Conservation (phyloP, 2,888 invertebrate genomes). For the Anthrax anthrax region DNA sequence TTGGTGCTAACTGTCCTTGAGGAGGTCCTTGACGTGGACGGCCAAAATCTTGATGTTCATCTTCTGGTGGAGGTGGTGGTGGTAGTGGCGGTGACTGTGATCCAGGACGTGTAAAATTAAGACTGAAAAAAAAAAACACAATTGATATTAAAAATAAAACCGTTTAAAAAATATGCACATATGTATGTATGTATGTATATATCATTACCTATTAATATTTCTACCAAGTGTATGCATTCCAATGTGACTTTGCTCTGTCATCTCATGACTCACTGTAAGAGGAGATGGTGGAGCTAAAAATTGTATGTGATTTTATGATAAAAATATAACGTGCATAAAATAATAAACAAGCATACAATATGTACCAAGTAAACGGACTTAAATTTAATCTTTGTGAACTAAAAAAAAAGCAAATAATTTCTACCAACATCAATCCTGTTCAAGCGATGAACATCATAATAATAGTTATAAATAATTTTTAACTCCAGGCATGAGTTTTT, state of each 20-base stretch:
- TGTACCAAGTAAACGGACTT: no score
- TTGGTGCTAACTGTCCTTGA: slow-evolving; percentile 44
- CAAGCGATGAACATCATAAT: no score
- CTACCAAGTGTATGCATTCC: slow-evolving; percentile 39
- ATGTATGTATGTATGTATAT: no score
- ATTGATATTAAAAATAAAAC: not conserved
- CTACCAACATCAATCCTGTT: no score
- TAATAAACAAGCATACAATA: no score
- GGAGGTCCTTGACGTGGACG: slow-evolving; percentile 41
- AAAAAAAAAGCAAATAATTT: no score
- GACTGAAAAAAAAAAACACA: slow-evolving; percentile 16
- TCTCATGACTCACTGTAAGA: slow-evolving; percentile 48
- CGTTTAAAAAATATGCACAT: not conserved
- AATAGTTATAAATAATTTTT: no score
- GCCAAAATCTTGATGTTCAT: slow-evolving; percentile 66
- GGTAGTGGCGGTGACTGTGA: slow-evolving; percentile 73
- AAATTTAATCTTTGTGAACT: no score
- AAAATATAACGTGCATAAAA: no score
- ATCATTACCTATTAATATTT: slow-evolving; percentile 29
- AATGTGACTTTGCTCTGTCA: slow-evolving; percentile 35
- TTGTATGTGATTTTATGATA: no score
- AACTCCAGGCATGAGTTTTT: no score
- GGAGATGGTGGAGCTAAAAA: slow-evolving; percentile 69
- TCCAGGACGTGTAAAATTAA: slow-evolving; percentile 38
- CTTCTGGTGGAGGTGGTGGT: slow-evolving; percentile 70